phyloP scores from a whole-genome alignment of 23 tunicate species.

The Styela clava region DNA sequence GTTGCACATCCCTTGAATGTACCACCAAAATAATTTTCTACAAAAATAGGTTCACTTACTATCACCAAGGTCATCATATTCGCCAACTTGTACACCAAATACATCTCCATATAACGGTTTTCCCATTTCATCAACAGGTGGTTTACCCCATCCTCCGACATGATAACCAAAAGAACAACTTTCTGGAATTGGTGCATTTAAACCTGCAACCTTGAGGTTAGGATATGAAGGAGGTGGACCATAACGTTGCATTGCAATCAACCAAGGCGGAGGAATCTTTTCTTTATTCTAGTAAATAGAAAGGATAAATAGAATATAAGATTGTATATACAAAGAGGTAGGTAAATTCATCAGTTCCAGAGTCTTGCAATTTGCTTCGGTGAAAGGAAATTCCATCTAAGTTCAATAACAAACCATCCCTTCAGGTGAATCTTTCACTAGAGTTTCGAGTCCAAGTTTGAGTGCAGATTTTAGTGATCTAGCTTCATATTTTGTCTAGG shows the following conservation, averaged over 20 bases:
- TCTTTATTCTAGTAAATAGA: constrained; percentile 28
- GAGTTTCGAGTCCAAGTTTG: too few relatives aligned
- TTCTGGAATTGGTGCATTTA: constrained; percentile 97
- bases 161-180: constrained; percentile 95
- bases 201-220: constrained; percentile 85
- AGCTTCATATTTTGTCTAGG: too few relatives aligned
- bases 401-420: too few relatives aligned
- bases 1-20: too few relatives aligned
- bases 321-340: not conserved
- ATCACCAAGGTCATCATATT: constrained; percentile 38
- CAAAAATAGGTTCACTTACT: constrained; percentile 11
- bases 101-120: constrained; percentile 97
- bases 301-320: too few relatives aligned
- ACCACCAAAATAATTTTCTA: too few relatives aligned
- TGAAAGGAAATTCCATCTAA: too few relatives aligned
- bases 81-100: constrained; percentile 75
- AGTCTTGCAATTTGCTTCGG: too few relatives aligned
- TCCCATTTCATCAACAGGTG: constrained; percentile 98
- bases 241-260: constrained; percentile 99
- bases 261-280: constrained; percentile 99
- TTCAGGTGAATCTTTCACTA: too few relatives aligned
- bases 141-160: constrained; percentile 99
- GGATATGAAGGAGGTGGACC: constrained; percentile 99
- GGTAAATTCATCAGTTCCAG: not conserved
- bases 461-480: too few relatives aligned